Evolutionary conservation across 2,888 invertebrate genomes (phyloP).

Genomic region (Nysson spinosus): DNA sequence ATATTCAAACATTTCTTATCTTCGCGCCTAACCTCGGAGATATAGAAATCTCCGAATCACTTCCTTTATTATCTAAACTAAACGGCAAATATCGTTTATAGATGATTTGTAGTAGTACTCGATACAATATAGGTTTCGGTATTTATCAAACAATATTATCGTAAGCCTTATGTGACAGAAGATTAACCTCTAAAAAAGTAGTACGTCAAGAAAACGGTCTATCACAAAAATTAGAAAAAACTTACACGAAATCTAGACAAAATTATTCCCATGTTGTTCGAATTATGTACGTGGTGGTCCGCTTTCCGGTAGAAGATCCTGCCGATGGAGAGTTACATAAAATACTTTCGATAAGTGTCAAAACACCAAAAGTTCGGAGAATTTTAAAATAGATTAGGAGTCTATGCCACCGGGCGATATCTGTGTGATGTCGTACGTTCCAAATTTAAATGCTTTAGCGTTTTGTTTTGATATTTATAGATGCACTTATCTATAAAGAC

Average conservation of each 20-base stretch:
- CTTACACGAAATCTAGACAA: conserved; percentile 72
- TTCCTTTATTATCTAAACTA: not conserved
- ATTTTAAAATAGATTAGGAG: conserved; percentile 50
- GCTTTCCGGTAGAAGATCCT: not conserved
- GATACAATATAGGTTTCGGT: not conserved
- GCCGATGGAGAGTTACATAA: conserved; percentile 1
- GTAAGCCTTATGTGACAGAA: conserved; percentile 4
- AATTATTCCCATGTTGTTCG: conserved; percentile 67
- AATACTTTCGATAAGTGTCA: conserved; percentile 13
- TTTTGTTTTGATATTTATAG: conserved; percentile 58
- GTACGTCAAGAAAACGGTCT: not conserved
- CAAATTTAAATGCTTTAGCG: conserved; percentile 65
- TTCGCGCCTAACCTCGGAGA: conserved; percentile 58
- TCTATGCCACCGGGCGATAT: conserved; percentile 39
- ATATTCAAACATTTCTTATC: conserved; percentile 26
- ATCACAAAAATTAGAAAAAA: conserved; percentile 26
- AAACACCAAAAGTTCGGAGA: conserved; percentile 27
- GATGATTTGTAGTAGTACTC: not conserved
- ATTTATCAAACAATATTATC: not conserved
- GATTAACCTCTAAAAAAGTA: conserved; percentile 41
- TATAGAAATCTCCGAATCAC: conserved; percentile 5
- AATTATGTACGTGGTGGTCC: not conserved
- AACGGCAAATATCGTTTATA: conserved; percentile 16
- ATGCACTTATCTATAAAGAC: conserved; percentile 34
- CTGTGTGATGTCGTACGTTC: conserved; percentile 42